These are phyloP conservation scores for Procavia capensis DNA, from an alignment of 2,113 vertebrate species.

Conservation along the genomic window DNA sequence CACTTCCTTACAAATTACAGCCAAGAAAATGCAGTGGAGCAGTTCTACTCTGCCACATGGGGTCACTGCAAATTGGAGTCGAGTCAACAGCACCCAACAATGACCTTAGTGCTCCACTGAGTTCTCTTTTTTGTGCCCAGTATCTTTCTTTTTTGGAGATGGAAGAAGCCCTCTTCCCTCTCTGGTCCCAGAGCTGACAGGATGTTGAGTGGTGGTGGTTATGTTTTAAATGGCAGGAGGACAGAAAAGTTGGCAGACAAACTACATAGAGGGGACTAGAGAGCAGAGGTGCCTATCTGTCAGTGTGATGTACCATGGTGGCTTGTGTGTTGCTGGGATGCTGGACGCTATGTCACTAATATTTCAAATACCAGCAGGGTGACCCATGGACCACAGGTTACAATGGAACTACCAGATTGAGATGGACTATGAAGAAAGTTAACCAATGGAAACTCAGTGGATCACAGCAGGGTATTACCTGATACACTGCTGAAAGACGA, in stretches of 20 bases:
- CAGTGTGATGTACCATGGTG: neutral
- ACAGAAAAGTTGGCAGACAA: neutral
- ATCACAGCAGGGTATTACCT: neutral
- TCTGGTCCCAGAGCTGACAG: neutral
- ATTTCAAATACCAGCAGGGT: neutral
- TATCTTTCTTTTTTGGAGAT: neutral
- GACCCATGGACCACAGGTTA: neutral
- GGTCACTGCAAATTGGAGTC: too few species aligned
- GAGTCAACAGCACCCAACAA: too few species aligned
- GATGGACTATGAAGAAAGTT: neutral
- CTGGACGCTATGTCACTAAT: neutral
- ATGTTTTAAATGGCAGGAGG: neutral
- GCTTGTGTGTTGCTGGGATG: neutral
- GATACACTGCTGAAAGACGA: neutral
- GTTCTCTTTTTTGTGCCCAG: neutral
- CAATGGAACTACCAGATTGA: neutral
- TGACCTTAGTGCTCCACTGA: accelerated
- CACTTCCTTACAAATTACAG: too few species aligned
- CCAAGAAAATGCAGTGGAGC: too few species aligned
- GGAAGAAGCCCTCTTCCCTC: neutral
- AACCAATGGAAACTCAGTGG: neutral
- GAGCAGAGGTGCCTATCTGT: neutral
- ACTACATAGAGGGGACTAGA: neutral
- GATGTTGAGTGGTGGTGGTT: too few species aligned
- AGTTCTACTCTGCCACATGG: too few species aligned